Conservation (phyloP, 2,797 vertebrate genomes). For the Phataginus tricuspis region DNA sequence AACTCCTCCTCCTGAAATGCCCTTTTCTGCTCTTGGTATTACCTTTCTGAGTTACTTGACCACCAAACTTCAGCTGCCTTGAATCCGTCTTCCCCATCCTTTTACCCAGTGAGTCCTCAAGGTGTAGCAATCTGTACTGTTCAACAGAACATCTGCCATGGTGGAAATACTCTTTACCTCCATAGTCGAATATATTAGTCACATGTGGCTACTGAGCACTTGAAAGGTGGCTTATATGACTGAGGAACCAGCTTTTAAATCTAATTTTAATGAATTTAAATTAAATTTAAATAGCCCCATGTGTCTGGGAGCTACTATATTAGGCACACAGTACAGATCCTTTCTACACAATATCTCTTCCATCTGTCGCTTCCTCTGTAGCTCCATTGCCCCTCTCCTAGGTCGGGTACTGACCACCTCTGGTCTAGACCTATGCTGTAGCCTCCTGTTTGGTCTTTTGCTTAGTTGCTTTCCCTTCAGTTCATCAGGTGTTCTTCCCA, state of each 20-base stretch:
- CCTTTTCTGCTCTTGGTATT: neutral
- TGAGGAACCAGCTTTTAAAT: neutral
- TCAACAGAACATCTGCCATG: neutral
- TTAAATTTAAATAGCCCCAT: neutral
- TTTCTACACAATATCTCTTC: neutral
- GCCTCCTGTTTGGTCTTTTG: neutral
- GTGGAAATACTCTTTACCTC: neutral
- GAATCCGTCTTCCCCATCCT: neutral
- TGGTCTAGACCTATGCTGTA: neutral
- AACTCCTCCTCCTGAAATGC: neutral
- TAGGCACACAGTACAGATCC: neutral
- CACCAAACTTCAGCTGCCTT: neutral
- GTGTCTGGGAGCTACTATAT: neutral
- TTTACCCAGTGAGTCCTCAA: neutral
- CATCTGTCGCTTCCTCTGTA: neutral
- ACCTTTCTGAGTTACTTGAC: neutral
- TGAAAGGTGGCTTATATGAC: neutral
- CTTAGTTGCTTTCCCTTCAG: neutral
- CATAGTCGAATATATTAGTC: neutral
- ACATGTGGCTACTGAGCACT: neutral
- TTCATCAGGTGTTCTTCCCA: neutral
- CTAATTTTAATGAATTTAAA: conserved; percentile 13
- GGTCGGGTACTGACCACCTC: neutral
- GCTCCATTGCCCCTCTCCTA: neutral
- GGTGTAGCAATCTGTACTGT: neutral